Evolutionary conservation across 1,140 invertebrate species (phyloP).

Genomic region (Spodoptera litura): DNA sequence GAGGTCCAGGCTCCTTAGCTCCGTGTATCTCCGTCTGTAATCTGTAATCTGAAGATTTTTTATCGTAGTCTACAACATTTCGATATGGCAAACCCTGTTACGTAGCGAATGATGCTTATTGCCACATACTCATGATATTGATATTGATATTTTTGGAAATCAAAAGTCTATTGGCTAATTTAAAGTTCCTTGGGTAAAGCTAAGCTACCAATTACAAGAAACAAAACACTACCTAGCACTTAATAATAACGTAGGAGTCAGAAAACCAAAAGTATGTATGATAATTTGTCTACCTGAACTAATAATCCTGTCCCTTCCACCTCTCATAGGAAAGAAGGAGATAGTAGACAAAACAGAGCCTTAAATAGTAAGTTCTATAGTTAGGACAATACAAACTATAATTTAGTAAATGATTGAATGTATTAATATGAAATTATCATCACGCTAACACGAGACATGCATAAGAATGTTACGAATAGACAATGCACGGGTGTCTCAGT

Average conservation of each 20-base stretch:
- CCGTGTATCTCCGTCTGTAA: too few relatives aligned
- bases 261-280: not conserved
- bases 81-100: too few relatives aligned
- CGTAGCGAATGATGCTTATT: too few relatives aligned
- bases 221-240: not conserved
- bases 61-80: too few relatives aligned
- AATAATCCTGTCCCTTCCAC: not conserved
- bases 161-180: too few relatives aligned
- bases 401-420: slow-evolving; percentile 42
- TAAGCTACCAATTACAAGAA: too few relatives aligned
- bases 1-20: too few relatives aligned
- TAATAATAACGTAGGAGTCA: too few relatives aligned
- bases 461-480: slow-evolving; percentile 49
- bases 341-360: not conserved
- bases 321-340: not conserved
- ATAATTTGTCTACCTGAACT: not conserved
- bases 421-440: slow-evolving; percentile 47
- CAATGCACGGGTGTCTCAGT: slow-evolving; percentile 49
- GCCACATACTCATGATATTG: too few relatives aligned
- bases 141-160: too few relatives aligned
- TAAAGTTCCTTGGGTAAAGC: too few relatives aligned
- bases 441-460: slow-evolving; percentile 45
- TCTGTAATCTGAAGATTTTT: too few relatives aligned
- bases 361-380: not conserved
- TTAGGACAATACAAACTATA: slow-evolving; percentile 38